Percentiles rank a stretch among this genome's conserved stretches.
These are phyloP conservation scores for Nemotelus pantherinus DNA, from an alignment of 2,888 invertebrate genomes.

Conservation along the genomic window DNA sequence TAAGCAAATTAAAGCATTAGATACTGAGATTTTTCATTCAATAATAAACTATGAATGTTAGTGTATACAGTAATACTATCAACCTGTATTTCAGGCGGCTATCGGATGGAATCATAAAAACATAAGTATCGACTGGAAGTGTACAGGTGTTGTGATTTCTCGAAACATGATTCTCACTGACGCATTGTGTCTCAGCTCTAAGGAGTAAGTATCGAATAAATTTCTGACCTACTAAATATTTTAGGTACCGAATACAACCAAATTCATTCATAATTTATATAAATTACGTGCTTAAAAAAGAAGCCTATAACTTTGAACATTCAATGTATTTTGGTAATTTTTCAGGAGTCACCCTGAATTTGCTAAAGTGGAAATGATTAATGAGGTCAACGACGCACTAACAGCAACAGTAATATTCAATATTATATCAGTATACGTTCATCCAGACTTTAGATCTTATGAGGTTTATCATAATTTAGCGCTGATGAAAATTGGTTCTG, in stretches of 20 bases:
- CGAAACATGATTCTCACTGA: constrained; percentile 17
- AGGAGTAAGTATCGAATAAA: background rate
- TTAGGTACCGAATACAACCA: background rate
- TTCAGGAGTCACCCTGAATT: no score
- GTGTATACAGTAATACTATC: no score
- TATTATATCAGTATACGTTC: background rate
- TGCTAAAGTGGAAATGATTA: no score
- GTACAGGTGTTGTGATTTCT: constrained; percentile 10
- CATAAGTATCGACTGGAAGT: constrained; percentile 8
- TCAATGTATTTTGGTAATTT: no score
- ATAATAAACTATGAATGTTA: no score
- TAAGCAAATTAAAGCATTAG: no score
- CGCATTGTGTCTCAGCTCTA: constrained; percentile 1
- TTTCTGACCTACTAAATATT: background rate
- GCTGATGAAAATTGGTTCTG: background rate
- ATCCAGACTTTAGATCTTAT: constrained; percentile 13
- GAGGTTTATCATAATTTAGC: constrained; percentile 20
- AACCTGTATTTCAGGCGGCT: background rate
- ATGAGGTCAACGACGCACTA: no score
- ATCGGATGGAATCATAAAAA: constrained; percentile 19
- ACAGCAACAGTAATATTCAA: background rate
- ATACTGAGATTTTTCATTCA: no score
- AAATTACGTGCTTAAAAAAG: no score
- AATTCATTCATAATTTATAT: no score
- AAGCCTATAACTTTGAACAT: no score